phyloP scores from a whole-genome alignment of 2,113 vertebrate genomes.

The Apistogramma diplotaenia region DNA sequence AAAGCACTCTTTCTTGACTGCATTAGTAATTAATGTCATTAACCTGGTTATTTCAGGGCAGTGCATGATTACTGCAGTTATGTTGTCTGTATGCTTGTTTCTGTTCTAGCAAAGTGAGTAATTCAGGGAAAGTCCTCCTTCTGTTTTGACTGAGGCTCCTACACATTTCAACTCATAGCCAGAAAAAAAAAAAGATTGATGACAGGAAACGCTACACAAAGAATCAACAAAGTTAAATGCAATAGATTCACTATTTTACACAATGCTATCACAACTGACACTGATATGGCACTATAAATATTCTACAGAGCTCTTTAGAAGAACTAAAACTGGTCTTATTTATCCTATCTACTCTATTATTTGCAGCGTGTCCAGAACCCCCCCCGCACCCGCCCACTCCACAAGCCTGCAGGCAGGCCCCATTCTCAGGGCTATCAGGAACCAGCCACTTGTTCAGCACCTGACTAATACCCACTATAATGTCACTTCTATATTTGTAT shows the following conservation, averaged over 20 bases:
- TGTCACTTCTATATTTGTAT: slow-evolving; percentile 84
- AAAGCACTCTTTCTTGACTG: fast-evolving
- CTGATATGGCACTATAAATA: background rate
- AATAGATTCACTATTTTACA: background rate
- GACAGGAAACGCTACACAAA: background rate
- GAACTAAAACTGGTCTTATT: slow-evolving; percentile 24
- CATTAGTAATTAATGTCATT: background rate
- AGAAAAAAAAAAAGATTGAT: slow-evolving; percentile 20
- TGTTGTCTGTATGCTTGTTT: background rate
- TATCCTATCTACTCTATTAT: background rate
- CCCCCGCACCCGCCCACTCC: background rate
- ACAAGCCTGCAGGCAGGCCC: slow-evolving; percentile 40
- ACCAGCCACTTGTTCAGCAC: slow-evolving; percentile 77
- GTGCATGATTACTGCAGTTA: background rate
- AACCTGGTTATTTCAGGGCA: background rate
- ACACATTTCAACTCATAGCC: slow-evolving; percentile 2
- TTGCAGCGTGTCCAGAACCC: slow-evolving; percentile 46
- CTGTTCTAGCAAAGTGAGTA: background rate
- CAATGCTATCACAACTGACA: background rate
- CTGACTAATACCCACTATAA: slow-evolving; percentile 80
- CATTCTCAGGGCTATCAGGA: slow-evolving; percentile 73
- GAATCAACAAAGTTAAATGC: background rate
- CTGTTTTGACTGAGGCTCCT: background rate
- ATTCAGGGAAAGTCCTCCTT: background rate
- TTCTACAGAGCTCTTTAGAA: background rate